Conservation (phyloP, 2,888 invertebrate species). For the Erpobdella octoculata region DNA sequence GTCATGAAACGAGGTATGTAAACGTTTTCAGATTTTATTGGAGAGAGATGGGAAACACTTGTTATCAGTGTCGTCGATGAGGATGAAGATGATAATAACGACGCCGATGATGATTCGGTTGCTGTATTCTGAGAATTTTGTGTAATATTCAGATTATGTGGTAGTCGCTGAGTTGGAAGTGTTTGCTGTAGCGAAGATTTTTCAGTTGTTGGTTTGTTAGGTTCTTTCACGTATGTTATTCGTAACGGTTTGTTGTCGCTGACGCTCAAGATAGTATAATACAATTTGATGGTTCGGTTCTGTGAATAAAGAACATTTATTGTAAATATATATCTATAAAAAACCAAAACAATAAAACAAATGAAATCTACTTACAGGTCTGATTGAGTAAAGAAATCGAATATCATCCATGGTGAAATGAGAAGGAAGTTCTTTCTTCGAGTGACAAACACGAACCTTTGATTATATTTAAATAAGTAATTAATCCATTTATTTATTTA, state of each 20-base stretch:
- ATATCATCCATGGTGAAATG: slow-evolving; percentile 1
- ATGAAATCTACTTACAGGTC: not conserved
- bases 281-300: not conserved
- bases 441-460: slow-evolving; percentile 2
- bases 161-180: not conserved
- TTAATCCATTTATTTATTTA: not conserved
- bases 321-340: not conserved
- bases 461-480: not conserved
- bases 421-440: not conserved
- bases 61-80: not conserved
- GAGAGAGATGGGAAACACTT: not conserved
- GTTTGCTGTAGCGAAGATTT: not conserved
- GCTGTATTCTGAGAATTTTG: too few relatives aligned
- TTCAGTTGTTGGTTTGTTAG: too few relatives aligned
- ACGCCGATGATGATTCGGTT: too few relatives aligned
- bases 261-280: not conserved
- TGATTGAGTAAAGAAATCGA: not conserved
- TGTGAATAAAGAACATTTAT: not conserved
- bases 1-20: not conserved
- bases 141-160: too few relatives aligned
- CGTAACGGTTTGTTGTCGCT: not conserved
- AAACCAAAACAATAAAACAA: not conserved
- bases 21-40: not conserved
- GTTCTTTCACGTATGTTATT: too few relatives aligned
- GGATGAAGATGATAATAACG: too few relatives aligned